Evolutionary conservation across 2,113 vertebrate species (phyloP), one percentile per base, ranked within the genome.

Genomic region (Lutjanus erythropterus): DNA sequence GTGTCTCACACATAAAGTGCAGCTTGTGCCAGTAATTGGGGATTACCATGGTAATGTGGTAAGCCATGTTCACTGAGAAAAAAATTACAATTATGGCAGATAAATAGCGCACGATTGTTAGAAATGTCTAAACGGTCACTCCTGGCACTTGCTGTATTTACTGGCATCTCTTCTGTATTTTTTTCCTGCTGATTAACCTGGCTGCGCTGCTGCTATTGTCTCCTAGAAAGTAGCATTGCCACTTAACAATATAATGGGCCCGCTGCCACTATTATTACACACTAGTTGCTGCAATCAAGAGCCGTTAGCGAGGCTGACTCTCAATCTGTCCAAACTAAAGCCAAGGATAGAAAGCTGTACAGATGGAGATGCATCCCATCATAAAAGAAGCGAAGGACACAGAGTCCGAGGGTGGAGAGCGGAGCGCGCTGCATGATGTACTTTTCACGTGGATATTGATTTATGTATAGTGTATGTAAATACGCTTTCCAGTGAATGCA

Each of bases 31-130:
- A 79, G 88, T 90, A 90, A 92, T 88, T 91, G 86, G 77, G 81
- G 87, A 92, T 93, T 89, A 92, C 83, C 80, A 89, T 89, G 80
- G 86, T 84, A 89, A 93, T 90, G 84, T 83, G 65, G 73, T 83
- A 83, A 90, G 50, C 56, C 62, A 79, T 86, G 78, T 68, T 86
- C 58, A 58, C 42, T 42, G 35, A 33, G 58, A 82, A 75, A 77
- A 88, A 74, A 82, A 77, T 50, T 61, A 78, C 59, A 85, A 75
- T 83, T 88, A 86, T 85, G 78, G 64, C 25, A 83, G 78, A 79
- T 91, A 87, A 91, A 87, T 78, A 64, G 64, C 29, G 33, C 47
- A 52, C 62, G 69, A 79, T 75, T 82, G 80, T 79, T 80, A 73
- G 53, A 47, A 52, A 75, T n/a, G 76, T 71, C 49, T 67, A 52